Conservation (phyloP, 2,113 vertebrate genomes). For the Rhea pennata region DNA sequence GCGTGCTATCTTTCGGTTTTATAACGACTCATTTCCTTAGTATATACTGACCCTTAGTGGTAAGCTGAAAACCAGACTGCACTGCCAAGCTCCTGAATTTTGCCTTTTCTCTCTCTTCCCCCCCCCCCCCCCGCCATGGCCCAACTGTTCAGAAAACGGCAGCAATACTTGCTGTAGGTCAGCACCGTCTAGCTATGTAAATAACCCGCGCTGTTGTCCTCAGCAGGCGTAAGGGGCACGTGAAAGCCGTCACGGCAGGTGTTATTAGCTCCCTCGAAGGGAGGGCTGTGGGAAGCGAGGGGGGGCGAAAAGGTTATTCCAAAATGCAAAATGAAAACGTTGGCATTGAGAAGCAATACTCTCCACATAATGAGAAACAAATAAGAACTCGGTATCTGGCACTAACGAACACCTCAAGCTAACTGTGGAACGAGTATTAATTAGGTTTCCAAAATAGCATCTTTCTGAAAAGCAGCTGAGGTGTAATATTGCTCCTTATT, state of each 20-base stretch:
- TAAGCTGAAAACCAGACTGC: neutral
- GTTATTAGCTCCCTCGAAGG: constrained; percentile 28
- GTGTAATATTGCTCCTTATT: constrained; percentile 57
- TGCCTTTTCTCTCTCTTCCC: neutral
- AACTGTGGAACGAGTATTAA: constrained; percentile 56
- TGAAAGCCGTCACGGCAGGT: constrained; percentile 48
- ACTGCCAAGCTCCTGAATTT: neutral
- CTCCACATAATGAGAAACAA: constrained; percentile 58
- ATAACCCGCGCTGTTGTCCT: neutral
- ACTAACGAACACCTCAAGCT: constrained; percentile 60
- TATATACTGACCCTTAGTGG: constrained; percentile 65
- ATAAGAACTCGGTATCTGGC: constrained; percentile 55
- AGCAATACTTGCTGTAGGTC: constrained; percentile 12
- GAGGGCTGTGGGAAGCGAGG: neutral
- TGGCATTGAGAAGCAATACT: constrained; percentile 45
- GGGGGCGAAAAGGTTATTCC: constrained; percentile 47
- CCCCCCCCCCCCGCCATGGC: no score
- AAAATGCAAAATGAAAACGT: constrained; percentile 31
- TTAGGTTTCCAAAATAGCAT: constrained; percentile 64
- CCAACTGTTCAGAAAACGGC: constrained; percentile 38
- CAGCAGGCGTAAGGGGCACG: neutral
- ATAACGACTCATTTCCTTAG: neutral
- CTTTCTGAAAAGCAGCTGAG: constrained; percentile 69
- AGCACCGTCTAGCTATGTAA: constrained; percentile 1
- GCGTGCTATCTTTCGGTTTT: neutral